Conservation (phyloP, 1,140 invertebrate genomes). For the Littorina saxatilis region DNA sequence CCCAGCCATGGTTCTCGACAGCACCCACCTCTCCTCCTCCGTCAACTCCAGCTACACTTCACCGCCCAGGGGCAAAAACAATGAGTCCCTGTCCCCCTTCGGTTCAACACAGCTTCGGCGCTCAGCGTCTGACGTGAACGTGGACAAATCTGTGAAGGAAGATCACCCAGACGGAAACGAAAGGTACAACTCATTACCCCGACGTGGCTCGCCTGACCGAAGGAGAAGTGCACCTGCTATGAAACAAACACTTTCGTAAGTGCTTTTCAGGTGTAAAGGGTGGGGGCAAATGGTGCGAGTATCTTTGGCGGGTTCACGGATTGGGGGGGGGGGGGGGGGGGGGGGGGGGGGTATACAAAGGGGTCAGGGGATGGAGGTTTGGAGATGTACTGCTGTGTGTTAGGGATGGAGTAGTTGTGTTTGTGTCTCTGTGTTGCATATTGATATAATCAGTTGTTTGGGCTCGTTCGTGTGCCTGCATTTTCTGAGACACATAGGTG, state of each 20-base stretch:
- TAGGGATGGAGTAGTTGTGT: too few relatives aligned
- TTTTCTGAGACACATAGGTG: too few relatives aligned
- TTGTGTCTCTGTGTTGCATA: too few relatives aligned
- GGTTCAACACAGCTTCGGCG: neutral
- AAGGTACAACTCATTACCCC: neutral
- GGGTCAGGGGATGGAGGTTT: too few relatives aligned
- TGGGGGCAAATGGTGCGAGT: too few relatives aligned
- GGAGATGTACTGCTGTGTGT: too few relatives aligned
- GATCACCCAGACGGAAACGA: neutral
- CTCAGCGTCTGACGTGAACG: neutral
- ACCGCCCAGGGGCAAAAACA: neutral
- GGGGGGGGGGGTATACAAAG: too few relatives aligned
- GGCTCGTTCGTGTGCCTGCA: too few relatives aligned
- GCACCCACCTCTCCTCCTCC: neutral
- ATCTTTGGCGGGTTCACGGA: too few relatives aligned
- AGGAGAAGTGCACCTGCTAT: neutral
- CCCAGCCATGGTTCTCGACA: slow-evolving; percentile 6
- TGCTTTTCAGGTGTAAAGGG: too few relatives aligned
- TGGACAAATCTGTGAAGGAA: neutral
- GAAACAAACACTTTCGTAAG: neutral
- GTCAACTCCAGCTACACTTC: neutral
- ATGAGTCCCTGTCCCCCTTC: neutral
- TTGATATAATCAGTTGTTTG: too few relatives aligned
- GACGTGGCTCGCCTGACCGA: neutral
- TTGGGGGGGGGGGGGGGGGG: too few relatives aligned